Percentiles rank a stretch among this genome's conserved stretches.
Conservation (phyloP, 1,140 invertebrate genomes). For the Drosophila auraria region DNA sequence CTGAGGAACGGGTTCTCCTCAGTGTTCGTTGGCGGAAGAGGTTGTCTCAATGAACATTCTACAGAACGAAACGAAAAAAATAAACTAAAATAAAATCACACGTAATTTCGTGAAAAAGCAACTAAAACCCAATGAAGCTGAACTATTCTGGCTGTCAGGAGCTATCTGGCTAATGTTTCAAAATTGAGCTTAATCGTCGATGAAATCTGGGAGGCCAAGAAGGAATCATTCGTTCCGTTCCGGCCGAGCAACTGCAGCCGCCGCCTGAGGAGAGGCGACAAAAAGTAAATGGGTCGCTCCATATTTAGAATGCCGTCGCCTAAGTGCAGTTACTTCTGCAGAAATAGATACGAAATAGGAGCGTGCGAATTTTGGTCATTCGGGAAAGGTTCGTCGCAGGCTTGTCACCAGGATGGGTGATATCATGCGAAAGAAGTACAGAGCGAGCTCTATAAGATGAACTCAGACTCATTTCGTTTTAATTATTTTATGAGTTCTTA, state of each 20-base stretch:
- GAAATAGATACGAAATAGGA: conserved; percentile 66
- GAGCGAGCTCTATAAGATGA: conserved; percentile 7
- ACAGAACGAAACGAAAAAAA: conserved; percentile 1
- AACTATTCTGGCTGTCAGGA: conserved; percentile 50
- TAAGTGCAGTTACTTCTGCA: conserved; percentile 49
- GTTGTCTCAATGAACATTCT: conserved; percentile 32
- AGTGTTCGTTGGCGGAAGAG: conserved; percentile 15
- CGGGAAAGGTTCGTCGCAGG: conserved; percentile 37
- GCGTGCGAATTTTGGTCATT: conserved; percentile 54
- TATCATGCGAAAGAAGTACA: conserved; percentile 30
- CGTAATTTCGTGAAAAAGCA: conserved; percentile 19
- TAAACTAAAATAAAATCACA: background rate
- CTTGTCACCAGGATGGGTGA: conserved; percentile 51
- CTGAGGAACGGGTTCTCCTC: conserved; percentile 18
- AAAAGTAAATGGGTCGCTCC: conserved; percentile 68
- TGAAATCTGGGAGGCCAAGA: conserved; percentile 52
- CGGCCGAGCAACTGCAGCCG: conserved; percentile 37
- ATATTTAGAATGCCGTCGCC: conserved; percentile 66
- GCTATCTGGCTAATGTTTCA: conserved; percentile 58
- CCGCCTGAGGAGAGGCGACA: conserved; percentile 44
- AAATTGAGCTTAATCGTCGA: conserved; percentile 74
- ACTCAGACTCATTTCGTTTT: background rate
- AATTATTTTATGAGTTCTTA: conserved; percentile 3
- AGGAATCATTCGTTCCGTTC: conserved; percentile 59
- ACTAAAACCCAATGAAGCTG: conserved; percentile 45